These are phyloP conservation scores for Mirounga angustirostris DNA, from an alignment of 2,113 vertebrate genomes.

Conservation along the genomic window DNA sequence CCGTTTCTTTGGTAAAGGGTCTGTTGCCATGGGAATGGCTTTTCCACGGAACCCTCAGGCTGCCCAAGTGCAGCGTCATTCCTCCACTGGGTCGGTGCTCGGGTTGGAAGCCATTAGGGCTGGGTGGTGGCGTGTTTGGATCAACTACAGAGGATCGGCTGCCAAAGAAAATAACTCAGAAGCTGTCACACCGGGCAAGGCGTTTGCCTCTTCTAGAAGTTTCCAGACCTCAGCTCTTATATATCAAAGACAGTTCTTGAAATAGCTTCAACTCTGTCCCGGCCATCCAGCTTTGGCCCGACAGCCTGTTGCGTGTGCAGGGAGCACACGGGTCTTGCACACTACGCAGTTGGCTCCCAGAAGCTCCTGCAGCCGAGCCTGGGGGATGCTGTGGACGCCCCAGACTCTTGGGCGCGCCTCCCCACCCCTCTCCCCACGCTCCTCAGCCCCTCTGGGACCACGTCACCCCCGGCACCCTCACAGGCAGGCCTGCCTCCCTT, in stretches of 20 bases:
- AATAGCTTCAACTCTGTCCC: neutral
- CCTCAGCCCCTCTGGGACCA: neutral
- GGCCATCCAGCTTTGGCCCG: neutral
- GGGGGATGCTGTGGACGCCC: neutral
- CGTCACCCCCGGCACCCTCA: neutral
- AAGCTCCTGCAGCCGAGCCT: neutral
- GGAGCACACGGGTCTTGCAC: fast-evolving
- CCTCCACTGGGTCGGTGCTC: neutral
- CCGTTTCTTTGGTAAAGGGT: neutral
- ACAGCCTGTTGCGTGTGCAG: fast-evolving
- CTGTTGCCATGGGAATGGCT: conserved; percentile 45
- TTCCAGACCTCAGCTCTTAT: neutral
- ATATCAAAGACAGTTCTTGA: neutral
- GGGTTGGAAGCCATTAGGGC: neutral
- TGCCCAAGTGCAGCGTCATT: neutral
- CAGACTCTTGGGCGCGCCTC: fast-evolving
- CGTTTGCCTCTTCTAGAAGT: neutral
- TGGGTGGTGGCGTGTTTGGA: neutral
- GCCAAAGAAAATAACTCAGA: conserved; percentile 56
- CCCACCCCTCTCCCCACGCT: fast-evolving
- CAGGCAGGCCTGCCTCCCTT: no score
- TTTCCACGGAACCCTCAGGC: neutral
- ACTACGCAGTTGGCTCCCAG: fast-evolving
- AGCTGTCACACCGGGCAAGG: neutral
- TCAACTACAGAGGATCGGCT: neutral